Base-by-base conservation (phyloP, 2,888 invertebrate genomes). In the Lymantria dispar region DNA sequence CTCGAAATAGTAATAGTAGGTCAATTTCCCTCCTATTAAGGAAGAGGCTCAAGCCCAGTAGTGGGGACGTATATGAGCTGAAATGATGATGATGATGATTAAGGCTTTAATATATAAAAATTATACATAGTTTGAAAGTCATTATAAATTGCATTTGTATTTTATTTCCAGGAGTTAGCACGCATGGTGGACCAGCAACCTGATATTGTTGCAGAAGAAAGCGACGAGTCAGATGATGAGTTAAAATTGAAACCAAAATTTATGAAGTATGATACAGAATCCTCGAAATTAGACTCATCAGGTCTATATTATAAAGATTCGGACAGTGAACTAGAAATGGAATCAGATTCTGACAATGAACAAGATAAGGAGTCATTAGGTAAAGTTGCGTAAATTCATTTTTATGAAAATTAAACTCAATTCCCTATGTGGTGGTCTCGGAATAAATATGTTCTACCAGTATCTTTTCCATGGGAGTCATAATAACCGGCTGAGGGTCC, bases 291-390 rank as follows among this genome's bases (percentile, higher is more conserved):
- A 50, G 94, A 95, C 64, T 95, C 95, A 56, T 94, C 94, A 31
- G 95, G 95, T 13, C 82, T 94, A 14, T 95, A 93, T 75, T 95
- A 95, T 66, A 94, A 90, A 58, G 94, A 94, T 74, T 93, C 94
- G 0, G 94, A 94, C 63, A 93, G 93, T 68, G 94, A 94, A 73
- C 64, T 94, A 3, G 94, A 94, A 82, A 82, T 93, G 87, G 93
- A 94, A 68, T 87, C 89, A 15, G 92, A 90, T 61, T 92, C 91
- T 40, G 93, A 94, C 43, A 89, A 83, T 48, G 92, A 92, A 54
- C 85, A 86, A 42, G 92, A 90, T 59, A 92, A 92, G 58, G 93
- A 93, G 64, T 86, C 93, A 10, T 82, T 94, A 71, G 93, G 93
- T 93, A 78, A 51, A 15, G 2, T 29, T 42, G 30, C 7, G 11